Percentiles rank a stretch among this genome's conserved stretches.
Evolutionary conservation across 2,113 vertebrate species (phyloP).

Genomic region (Sceloporus undulatus): DNA sequence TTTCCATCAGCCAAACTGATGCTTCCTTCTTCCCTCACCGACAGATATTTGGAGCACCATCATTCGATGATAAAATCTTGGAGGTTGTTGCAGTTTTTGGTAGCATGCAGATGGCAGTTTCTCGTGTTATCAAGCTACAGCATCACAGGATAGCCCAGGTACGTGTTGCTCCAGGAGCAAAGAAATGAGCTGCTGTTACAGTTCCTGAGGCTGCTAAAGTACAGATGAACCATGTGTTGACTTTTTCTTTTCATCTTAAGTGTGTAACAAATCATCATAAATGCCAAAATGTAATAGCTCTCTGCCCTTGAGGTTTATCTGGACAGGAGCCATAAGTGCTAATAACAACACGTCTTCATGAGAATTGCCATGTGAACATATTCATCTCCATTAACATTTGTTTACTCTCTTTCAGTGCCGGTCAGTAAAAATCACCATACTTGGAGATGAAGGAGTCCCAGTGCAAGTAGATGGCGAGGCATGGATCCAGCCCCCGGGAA

Average conservation of each 20-base stretch:
- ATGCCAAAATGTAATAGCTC: constrained; percentile 39
- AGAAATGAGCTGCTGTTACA: rapidly evolving
- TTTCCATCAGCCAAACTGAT: background rate
- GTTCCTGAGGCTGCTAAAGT: background rate
- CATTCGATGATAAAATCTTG: constrained; percentile 97
- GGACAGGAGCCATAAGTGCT: constrained; percentile 37
- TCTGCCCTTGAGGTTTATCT: constrained; percentile 33
- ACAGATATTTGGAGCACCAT: constrained; percentile 97
- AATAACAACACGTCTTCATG: constrained; percentile 34
- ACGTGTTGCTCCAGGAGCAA: constrained; percentile 13
- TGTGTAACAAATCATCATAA: background rate
- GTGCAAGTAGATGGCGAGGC: constrained; percentile 98
- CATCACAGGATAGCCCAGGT: constrained; percentile 98
- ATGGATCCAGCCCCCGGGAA: constrained; percentile 96
- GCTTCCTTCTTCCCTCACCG: constrained; percentile 46
- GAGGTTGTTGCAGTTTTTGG: constrained; percentile 97
- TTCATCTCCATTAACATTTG: constrained; percentile 32
- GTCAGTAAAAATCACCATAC: constrained; percentile 97
- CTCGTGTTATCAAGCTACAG: constrained; percentile 96
- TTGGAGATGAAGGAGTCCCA: constrained; percentile 96
- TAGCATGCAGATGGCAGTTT: constrained; percentile 99
- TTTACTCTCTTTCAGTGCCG: constrained; percentile 86
- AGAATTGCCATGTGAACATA: constrained; percentile 25
- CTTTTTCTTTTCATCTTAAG: constrained; percentile 44
- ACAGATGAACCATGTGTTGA: constrained; percentile 16